Percentiles rank a stretch among this genome's conserved stretches.
Evolutionary conservation across 2,888 invertebrate genomes (phyloP).

Genomic region (Neelides folsomi): DNA sequence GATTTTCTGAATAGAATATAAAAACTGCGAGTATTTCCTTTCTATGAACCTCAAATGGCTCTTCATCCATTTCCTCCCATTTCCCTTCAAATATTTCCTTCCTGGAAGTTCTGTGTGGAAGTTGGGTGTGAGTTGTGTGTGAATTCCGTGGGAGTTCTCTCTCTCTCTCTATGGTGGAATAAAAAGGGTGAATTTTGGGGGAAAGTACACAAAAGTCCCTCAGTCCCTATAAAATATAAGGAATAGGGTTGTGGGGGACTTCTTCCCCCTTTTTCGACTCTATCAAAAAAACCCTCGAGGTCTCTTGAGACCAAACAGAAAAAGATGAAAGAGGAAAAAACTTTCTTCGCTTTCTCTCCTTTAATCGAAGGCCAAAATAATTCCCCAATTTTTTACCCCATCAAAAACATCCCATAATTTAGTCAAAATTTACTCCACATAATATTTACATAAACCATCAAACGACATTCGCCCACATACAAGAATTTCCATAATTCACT

Average conservation of each 20-base stretch:
- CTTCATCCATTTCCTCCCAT: not conserved
- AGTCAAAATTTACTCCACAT: not conserved
- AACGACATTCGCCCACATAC: not conserved
- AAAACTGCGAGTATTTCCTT: no score
- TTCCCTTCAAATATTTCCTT: not conserved
- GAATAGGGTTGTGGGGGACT: not conserved
- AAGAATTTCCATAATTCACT: no score
- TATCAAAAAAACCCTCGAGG: not conserved
- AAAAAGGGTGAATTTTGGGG: no score
- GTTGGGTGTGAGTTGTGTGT: no score
- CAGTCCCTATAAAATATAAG: no score
- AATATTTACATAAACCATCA: not conserved
- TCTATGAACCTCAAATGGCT: no score
- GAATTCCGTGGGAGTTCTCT: no score
- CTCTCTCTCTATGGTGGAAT: no score
- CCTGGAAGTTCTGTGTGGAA: not conserved
- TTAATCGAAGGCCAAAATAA: not conserved
- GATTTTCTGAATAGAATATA: no score
- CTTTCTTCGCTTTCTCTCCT: not conserved
- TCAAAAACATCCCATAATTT: not conserved
- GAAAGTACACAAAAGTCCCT: no score
- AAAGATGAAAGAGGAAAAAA: not conserved
- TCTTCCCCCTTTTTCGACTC: not conserved
- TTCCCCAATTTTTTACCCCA: not conserved
- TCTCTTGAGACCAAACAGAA: not conserved